These are phyloP conservation scores for Chrysolina oricalcia DNA, from an alignment of 2,888 invertebrate genomes.

Conservation along the genomic window DNA sequence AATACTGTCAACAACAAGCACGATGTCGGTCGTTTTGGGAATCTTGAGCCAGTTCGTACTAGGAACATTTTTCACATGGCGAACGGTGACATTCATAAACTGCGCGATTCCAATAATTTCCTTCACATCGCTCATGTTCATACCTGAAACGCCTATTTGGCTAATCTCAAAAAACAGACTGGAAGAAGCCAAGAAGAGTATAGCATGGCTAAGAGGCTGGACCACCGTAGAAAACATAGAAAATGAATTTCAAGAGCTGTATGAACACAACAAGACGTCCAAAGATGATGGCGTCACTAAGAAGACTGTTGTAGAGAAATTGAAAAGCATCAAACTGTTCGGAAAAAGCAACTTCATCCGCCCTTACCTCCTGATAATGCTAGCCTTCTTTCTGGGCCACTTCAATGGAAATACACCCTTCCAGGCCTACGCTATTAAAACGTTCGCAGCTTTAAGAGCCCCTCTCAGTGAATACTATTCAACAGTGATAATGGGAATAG, in stretches of 20 bases:
- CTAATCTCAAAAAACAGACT: conserved; percentile 79
- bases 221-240: conserved; percentile 77
- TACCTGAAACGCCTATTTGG: conserved; percentile 90
- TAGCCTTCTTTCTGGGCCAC: conserved; percentile 82
- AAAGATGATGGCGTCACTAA: conserved; percentile 18
- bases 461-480: conserved; percentile 86
- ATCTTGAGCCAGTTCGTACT: conserved; percentile 84
- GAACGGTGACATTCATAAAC: conserved; percentile 81
- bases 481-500: conserved; percentile 81
- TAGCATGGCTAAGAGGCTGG: conserved; percentile 89
- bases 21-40: conserved; percentile 84
- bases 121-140: conserved; percentile 78
- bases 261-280: conserved; percentile 52
- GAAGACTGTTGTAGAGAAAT: conserved; percentile 22
- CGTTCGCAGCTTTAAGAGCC: conserved; percentile 81
- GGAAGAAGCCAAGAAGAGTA: conserved; percentile 79
- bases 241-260: conserved; percentile 75
- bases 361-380: conserved; percentile 80
- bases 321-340: conserved; percentile 68
- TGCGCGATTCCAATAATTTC: conserved; percentile 79
- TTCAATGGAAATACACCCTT: conserved; percentile 85
- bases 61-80: conserved; percentile 82
- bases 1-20: conserved; percentile 82
- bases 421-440: conserved; percentile 83
- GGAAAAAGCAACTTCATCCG: conserved; percentile 77